Conservation (phyloP, 1,140 invertebrate species). For the Eufriesea mexicana region DNA sequence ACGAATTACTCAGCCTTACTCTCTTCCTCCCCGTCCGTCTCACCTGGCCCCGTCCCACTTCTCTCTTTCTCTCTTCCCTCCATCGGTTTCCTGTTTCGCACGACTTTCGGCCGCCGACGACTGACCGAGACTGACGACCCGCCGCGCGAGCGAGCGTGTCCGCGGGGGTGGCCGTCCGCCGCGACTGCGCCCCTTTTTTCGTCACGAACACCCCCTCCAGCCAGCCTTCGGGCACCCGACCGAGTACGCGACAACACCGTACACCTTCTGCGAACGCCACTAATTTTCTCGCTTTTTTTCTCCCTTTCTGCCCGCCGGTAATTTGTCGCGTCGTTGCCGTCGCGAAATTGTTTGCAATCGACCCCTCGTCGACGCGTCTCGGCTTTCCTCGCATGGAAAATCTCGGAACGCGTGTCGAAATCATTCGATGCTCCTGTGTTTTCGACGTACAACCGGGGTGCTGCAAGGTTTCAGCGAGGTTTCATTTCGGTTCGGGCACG, state of each 20-base stretch:
- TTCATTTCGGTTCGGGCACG: no score
- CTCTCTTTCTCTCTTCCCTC: constrained; percentile 4
- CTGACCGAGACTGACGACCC: constrained; percentile 70
- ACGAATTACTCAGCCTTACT: not conserved
- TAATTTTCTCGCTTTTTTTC: constrained; percentile 7
- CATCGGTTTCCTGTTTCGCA: constrained; percentile 26
- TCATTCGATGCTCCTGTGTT: no score
- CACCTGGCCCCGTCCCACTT: not conserved
- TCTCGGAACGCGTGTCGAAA: no score
- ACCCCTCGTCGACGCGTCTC: no score
- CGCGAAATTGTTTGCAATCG: constrained; percentile 35
- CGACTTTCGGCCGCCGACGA: constrained; percentile 70
- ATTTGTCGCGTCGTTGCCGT: constrained; percentile 33
- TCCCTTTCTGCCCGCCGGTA: not conserved
- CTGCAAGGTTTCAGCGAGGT: no score
- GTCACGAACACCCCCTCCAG: constrained; percentile 11
- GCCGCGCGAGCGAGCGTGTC: constrained; percentile 50
- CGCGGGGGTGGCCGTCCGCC: constrained; percentile 62
- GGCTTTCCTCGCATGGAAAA: no score
- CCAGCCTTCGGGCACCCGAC: constrained; percentile 3
- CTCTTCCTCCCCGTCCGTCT: not conserved
- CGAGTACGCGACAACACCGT: constrained; percentile 33
- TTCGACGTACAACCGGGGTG: no score
- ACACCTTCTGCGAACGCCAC: constrained; percentile 14
- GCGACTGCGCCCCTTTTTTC: constrained; percentile 67